Evolutionary conservation across 2,888 invertebrate species (phyloP).

Genomic region (Lasius fuliginosus): DNA sequence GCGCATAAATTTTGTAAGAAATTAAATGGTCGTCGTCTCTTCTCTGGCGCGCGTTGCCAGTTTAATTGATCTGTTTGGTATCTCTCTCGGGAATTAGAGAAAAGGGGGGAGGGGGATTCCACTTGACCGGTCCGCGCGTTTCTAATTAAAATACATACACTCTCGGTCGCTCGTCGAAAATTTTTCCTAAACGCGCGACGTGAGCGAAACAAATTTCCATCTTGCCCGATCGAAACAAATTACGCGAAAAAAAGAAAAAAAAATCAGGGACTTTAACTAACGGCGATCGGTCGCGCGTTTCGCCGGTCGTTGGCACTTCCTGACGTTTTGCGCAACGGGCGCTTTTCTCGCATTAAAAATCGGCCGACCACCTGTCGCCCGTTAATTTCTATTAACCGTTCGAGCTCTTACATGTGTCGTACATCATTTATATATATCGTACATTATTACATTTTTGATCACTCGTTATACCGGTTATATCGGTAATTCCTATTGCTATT

Average conservation of each 20-base stretch:
- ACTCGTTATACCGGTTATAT: not conserved
- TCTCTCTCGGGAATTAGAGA: conserved; percentile 29
- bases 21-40: conserved; percentile 16
- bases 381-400: conserved; percentile 43
- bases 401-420: not conserved
- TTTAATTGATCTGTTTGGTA: conserved; percentile 15
- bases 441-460: conserved; percentile 1
- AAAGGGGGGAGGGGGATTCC: not conserved
- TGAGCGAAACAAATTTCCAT: conserved; percentile 8
- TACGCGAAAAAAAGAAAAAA: not conserved
- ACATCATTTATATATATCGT: not conserved
- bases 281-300: conserved; percentile 11
- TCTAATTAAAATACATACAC: conserved; percentile 15
- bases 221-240: not conserved
- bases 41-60: not conserved
- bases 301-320: conserved; percentile 21
- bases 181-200: conserved; percentile 7
- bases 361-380: conserved; percentile 16
- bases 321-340: conserved; percentile 28
- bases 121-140: not conserved
- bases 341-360: conserved; percentile 36
- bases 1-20: conserved; percentile 13
- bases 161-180: not conserved
- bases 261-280: not conserved
- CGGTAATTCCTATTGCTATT: not conserved